phyloP scores from a whole-genome alignment of 2,113 vertebrate genomes.

The Mungos mungo region DNA sequence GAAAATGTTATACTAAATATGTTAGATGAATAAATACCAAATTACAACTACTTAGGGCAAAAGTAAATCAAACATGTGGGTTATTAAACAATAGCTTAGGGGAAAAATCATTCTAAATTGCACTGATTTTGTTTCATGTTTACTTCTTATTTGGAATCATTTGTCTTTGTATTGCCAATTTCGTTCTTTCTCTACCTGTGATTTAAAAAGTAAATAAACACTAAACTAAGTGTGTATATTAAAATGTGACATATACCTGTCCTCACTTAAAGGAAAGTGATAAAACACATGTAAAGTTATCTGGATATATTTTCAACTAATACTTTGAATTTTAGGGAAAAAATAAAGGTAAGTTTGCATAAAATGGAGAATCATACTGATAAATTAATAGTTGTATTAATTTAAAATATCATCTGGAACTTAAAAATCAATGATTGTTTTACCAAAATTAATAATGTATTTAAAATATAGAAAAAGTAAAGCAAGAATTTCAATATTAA shows the following conservation, averaged over 20 bases:
- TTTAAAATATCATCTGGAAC: not conserved
- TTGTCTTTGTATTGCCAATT: conserved; percentile 13
- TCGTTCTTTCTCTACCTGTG: not conserved
- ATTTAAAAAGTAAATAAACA: conserved; percentile 15
- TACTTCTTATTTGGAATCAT: not conserved
- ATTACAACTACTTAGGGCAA: not conserved
- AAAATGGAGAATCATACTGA: not conserved
- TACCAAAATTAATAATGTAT: not conserved
- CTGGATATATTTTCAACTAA: not conserved
- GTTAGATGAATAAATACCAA: not conserved
- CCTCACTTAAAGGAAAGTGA: not conserved
- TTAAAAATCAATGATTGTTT: not conserved
- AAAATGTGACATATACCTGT: not conserved
- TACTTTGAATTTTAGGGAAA: not conserved
- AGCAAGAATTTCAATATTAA: not conserved
- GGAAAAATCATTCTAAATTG: not conserved
- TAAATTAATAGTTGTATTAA: not conserved
- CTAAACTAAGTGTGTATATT: not conserved
- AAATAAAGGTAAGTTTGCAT: not conserved
- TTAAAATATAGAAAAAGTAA: not conserved
- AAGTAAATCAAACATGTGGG: not conserved
- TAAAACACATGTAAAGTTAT: not conserved
- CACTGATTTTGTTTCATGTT: not conserved
- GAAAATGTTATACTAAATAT: not conserved
- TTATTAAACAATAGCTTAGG: not conserved